Evolutionary conservation across 2,888 invertebrate species (phyloP).

Genomic region (Scaeva pyrastri): DNA sequence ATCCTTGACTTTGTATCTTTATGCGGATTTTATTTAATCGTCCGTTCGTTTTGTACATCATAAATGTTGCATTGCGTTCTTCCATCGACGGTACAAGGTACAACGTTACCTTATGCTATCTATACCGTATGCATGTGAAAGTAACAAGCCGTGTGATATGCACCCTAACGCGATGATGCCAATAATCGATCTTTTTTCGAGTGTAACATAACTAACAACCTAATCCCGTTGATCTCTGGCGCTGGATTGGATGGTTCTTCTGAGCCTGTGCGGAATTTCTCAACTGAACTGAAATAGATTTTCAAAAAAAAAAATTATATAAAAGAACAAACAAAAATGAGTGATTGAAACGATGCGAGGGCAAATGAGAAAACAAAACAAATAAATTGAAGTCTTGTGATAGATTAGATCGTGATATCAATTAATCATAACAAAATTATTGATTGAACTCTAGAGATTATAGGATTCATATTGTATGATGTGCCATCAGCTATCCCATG

Average conservation of each 20-base stretch:
- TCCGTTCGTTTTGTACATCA: slow-evolving; percentile 11
- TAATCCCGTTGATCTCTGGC: slow-evolving; percentile 66
- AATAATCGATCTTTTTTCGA: slow-evolving; percentile 71
- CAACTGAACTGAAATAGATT: slow-evolving; percentile 54
- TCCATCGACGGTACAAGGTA: background rate
- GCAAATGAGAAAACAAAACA: slow-evolving; percentile 51
- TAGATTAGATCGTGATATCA: slow-evolving; percentile 75
- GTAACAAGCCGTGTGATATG: slow-evolving; percentile 71
- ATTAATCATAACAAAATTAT: slow-evolving; percentile 74
- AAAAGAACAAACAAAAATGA: slow-evolving; percentile 22
- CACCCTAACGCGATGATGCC: slow-evolving; percentile 74
- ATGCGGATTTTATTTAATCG: slow-evolving; percentile 53
- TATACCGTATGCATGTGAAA: slow-evolving; percentile 9
- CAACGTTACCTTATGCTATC: background rate
- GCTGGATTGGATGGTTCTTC: background rate
- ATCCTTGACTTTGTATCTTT: slow-evolving; percentile 57
- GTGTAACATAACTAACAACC: slow-evolving; percentile 58
- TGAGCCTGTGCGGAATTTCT: slow-evolving; percentile 34
- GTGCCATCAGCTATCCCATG: slow-evolving; percentile 25
- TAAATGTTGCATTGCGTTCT: slow-evolving; percentile 1
- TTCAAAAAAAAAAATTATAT: slow-evolving; percentile 20
- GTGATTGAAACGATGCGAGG: slow-evolving; percentile 21
- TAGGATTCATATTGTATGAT: slow-evolving; percentile 55
- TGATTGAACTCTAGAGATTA: slow-evolving; percentile 63
- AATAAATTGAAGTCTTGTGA: slow-evolving; percentile 74